Conservation (phyloP, 2,113 vertebrate genomes). For the Cavia porcellus region DNA sequence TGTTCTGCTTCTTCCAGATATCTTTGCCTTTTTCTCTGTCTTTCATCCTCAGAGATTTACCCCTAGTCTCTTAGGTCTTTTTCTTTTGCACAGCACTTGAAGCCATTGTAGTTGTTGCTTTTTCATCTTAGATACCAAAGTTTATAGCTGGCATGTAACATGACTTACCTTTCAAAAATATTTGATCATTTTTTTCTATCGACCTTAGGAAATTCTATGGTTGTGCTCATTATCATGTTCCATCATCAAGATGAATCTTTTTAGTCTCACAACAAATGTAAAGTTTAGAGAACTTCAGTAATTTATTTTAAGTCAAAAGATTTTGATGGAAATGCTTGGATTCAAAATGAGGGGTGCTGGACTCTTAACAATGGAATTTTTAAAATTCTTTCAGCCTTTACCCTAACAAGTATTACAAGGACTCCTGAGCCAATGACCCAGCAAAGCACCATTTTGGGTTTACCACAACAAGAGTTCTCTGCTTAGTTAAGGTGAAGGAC, state of each 20-base stretch:
- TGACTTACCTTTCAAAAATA: neutral
- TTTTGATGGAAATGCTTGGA: neutral
- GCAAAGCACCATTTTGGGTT: neutral
- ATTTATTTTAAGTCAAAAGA: neutral
- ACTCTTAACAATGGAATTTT: neutral
- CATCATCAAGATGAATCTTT: neutral
- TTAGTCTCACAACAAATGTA: neutral
- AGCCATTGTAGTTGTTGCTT: neutral
- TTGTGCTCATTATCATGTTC: neutral
- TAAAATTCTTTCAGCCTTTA: neutral
- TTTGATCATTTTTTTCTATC: neutral
- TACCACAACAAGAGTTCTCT: neutral
- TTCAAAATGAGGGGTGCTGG: neutral
- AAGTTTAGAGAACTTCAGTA: neutral
- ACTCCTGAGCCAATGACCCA: neutral
- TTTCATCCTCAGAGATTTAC: neutral
- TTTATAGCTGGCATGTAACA: neutral
- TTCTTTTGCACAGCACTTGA: neutral
- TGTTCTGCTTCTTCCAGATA: neutral
- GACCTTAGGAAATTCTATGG: neutral
- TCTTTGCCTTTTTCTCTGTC: neutral
- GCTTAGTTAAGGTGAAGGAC: neutral
- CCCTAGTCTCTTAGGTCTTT: neutral
- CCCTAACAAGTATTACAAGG: neutral
- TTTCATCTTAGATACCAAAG: neutral